Conservation (phyloP, 1,140 invertebrate genomes). For the Listronotus oregonensis region DNA sequence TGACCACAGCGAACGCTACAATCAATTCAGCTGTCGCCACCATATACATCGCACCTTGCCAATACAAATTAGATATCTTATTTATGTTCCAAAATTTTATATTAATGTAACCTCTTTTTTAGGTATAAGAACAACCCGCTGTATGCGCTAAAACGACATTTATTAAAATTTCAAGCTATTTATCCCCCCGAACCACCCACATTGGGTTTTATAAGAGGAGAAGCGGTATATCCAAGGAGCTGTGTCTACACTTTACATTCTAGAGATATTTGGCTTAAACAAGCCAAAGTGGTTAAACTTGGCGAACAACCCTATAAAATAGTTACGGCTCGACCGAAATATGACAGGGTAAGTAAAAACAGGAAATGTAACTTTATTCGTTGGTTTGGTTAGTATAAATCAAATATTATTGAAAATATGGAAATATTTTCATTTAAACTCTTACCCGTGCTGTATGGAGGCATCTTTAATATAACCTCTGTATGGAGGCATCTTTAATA, state of each 20-base stretch:
- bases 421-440: too few relatives aligned
- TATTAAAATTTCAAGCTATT: constrained; percentile 96
- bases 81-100: too few relatives aligned
- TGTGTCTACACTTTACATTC: constrained; percentile 86
- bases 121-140: constrained; percentile 94
- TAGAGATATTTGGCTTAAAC: constrained; percentile 87
- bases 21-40: too few relatives aligned
- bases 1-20: too few relatives aligned
- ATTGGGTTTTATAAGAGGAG: constrained; percentile 82
- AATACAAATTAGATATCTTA: too few relatives aligned
- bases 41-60: too few relatives aligned
- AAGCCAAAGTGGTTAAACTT: constrained; percentile 82
- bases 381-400: too few relatives aligned
- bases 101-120: constrained; percentile 10
- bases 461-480: too few relatives aligned
- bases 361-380: too few relatives aligned
- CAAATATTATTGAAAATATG: too few relatives aligned
- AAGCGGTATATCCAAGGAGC: constrained; percentile 87
- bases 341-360: constrained; percentile 75
- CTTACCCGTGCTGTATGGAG: too few relatives aligned
- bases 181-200: constrained; percentile 89
- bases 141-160: constrained; percentile 85
- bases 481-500: too few relatives aligned
- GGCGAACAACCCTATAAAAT: constrained; percentile 92
- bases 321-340: constrained; percentile 90